phyloP scores from a whole-genome alignment of 2,888 invertebrate species.

The Linnaemya tessellans region DNA sequence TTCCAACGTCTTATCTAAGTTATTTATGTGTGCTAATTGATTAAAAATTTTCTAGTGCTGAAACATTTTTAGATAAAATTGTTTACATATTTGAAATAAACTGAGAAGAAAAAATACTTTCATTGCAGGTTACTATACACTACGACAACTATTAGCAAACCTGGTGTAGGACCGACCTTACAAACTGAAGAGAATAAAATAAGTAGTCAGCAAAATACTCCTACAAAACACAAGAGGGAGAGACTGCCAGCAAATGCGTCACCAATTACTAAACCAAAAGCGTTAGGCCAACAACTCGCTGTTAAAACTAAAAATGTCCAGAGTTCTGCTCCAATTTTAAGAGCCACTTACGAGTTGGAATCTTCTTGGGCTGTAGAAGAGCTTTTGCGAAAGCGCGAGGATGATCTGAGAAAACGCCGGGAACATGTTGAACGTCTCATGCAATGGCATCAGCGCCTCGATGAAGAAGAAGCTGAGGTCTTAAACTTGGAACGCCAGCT shows the following conservation, averaged over 20 bases:
- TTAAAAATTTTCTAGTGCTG: slow-evolving; percentile 8
- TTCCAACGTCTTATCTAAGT: slow-evolving; percentile 48
- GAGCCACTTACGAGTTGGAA: slow-evolving; percentile 76
- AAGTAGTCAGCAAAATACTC: slow-evolving; percentile 47
- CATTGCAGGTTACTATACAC: slow-evolving; percentile 66
- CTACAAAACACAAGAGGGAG: slow-evolving; percentile 58
- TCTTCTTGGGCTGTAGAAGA: slow-evolving; percentile 76
- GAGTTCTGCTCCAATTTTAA: slow-evolving; percentile 73
- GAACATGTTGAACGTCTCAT: slow-evolving; percentile 84
- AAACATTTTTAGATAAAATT: slow-evolving; percentile 39
- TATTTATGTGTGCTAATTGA: slow-evolving; percentile 4
- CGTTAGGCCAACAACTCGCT: not conserved
- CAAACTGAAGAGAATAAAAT: slow-evolving; percentile 36
- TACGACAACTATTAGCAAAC: slow-evolving; percentile 42
- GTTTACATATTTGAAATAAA: not conserved
- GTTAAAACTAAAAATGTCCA: slow-evolving; percentile 20
- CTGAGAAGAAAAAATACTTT: slow-evolving; percentile 11
- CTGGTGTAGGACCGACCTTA: slow-evolving; percentile 10
- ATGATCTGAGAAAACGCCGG: slow-evolving; percentile 83
- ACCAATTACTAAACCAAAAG: slow-evolving; percentile 31
- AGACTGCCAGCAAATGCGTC: slow-evolving; percentile 20
- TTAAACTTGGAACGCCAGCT: slow-evolving; percentile 83
- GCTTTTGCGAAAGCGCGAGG: slow-evolving; percentile 83
- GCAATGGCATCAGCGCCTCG: slow-evolving; percentile 84
- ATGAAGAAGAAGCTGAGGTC: slow-evolving; percentile 85